These are phyloP conservation scores for Eubasilissa regina DNA, from an alignment of 1,140 invertebrate species.

Conservation along the genomic window DNA sequence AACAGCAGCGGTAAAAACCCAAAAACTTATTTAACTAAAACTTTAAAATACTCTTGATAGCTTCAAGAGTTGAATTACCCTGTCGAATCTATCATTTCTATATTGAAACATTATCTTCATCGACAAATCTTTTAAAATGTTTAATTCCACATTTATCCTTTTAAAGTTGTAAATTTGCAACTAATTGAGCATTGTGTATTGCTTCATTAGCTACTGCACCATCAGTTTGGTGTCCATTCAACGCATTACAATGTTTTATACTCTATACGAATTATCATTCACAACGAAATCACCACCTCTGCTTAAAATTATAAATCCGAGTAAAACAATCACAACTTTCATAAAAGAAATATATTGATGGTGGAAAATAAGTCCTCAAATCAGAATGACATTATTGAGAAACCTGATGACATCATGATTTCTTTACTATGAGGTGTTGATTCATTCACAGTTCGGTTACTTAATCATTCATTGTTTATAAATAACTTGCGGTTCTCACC, in stretches of 20 bases:
- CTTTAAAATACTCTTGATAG: not conserved
- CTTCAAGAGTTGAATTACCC: constrained; percentile 13
- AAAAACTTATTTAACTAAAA: no score
- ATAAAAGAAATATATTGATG: no score
- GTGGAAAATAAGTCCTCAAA: no score
- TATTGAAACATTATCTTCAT: not conserved
- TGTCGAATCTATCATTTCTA: constrained; percentile 10
- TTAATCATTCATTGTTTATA: not conserved
- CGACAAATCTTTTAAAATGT: not conserved
- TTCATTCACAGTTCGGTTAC: not conserved
- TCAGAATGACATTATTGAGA: no score
- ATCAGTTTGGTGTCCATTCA: no score
- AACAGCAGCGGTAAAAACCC: no score
- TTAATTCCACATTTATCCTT: not conserved
- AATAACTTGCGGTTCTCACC: no score
- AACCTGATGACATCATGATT: not conserved
- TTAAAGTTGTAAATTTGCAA: not conserved
- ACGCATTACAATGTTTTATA: no score
- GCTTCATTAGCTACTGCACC: not conserved
- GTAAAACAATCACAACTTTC: no score
- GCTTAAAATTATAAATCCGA: no score
- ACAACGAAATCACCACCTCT: no score
- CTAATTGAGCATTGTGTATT: constrained; percentile 12
- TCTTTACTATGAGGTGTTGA: not conserved
- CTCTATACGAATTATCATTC: no score